Evolutionary conservation across 2,113 vertebrate species (phyloP).

Genomic region (Okapia johnstoni): DNA sequence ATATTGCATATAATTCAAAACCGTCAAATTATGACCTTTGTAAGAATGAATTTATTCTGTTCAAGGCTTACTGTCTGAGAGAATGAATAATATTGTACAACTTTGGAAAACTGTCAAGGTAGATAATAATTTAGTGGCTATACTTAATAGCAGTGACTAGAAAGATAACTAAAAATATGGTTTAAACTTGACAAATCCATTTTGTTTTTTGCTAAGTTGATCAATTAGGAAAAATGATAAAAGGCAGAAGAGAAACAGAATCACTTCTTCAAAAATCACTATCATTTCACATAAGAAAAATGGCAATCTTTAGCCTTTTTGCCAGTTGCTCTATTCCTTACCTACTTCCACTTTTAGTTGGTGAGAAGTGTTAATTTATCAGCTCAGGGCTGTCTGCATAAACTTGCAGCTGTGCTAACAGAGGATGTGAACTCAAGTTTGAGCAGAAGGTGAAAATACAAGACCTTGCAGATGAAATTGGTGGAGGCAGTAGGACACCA

Average conservation of each 20-base stretch:
- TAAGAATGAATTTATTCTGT: not conserved
- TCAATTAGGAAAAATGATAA: not conserved
- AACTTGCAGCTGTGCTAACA: not conserved
- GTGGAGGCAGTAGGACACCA: not conserved
- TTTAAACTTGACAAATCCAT: not conserved
- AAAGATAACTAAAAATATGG: not conserved
- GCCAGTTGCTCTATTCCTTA: not conserved
- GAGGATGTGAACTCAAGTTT: not conserved
- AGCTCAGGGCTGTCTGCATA: not conserved
- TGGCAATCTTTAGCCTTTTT: not conserved
- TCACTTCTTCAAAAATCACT: not conserved
- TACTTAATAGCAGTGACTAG: not conserved
- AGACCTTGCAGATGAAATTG: not conserved
- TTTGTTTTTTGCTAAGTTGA: conserved; percentile 20
- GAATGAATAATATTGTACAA: conserved; percentile 1
- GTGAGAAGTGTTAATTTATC: not conserved
- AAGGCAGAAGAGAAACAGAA: not conserved
- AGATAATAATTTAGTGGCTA: not conserved
- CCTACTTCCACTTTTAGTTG: too few species aligned
- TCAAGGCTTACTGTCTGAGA: not conserved
- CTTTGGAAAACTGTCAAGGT: not conserved
- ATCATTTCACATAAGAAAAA: not conserved
- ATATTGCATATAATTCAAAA: conserved; percentile 30
- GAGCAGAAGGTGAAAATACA: not conserved
- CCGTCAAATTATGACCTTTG: not conserved